A percentile compares a stretch with the other conserved stretches of the same genome.
phyloP scores from a whole-genome alignment of 2,113 vertebrate species.

The Rhombomys opimus region DNA sequence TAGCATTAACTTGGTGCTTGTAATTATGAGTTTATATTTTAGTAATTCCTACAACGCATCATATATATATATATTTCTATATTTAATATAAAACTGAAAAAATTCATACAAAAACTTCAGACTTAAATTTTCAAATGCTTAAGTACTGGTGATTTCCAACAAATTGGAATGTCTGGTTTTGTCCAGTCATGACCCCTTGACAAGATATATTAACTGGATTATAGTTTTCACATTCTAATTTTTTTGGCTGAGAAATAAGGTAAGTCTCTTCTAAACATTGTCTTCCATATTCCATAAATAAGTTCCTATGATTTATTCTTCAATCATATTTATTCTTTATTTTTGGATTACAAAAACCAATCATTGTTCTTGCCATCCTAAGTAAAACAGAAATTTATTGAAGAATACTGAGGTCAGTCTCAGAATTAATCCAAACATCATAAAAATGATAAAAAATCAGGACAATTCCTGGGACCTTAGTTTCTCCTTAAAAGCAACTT shows the following conservation, averaged over 20 bases:
- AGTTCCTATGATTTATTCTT: background rate
- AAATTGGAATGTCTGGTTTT: background rate
- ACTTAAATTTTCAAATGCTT: background rate
- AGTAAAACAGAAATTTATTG: background rate
- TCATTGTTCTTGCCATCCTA: background rate
- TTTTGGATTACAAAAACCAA: background rate
- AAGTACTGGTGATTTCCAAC: constrained; percentile 5
- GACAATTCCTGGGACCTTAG: background rate
- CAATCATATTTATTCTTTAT: constrained; percentile 15
- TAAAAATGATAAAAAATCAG: background rate
- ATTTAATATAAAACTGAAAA: constrained; percentile 14
- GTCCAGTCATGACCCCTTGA: background rate
- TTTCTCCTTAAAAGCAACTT: background rate
- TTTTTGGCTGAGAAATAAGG: background rate
- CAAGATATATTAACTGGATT: background rate
- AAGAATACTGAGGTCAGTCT: background rate
- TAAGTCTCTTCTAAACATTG: background rate
- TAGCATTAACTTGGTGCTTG: background rate
- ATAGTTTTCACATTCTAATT: background rate
- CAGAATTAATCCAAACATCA: constrained; percentile 29
- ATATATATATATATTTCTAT: background rate
- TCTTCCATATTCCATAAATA: background rate
- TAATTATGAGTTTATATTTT: background rate
- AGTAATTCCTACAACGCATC: background rate
- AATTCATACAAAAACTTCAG: background rate